Conservation (phyloP, 2,113 vertebrate species). For the Bubo bubo region DNA sequence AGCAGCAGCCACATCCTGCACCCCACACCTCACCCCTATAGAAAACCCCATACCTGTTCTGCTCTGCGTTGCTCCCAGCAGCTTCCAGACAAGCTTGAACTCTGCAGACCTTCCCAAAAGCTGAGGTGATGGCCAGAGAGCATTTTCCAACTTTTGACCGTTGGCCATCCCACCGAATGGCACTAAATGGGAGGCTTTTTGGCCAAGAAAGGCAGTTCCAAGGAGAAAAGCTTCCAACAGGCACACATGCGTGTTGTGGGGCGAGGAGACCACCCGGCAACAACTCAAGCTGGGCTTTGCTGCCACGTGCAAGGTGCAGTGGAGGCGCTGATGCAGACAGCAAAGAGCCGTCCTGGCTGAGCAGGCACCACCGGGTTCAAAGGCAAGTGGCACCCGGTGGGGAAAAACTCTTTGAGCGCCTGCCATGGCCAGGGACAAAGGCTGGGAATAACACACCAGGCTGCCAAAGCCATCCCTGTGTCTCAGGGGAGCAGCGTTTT, state of each 20-base stretch:
- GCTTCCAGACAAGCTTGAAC: not conserved
- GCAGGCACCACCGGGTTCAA: not conserved
- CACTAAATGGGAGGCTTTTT: not conserved
- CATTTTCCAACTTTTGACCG: not conserved
- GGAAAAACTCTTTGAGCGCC: not conserved
- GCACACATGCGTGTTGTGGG: fast-evolving
- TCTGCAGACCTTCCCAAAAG: not conserved
- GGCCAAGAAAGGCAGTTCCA: not conserved
- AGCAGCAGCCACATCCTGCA: not conserved
- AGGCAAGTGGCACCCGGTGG: not conserved
- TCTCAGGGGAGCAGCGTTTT: not conserved
- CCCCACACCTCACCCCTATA: not conserved
- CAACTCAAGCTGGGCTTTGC: not conserved
- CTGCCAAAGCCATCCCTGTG: fast-evolving
- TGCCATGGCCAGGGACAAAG: not conserved
- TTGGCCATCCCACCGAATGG: not conserved
- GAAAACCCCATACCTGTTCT: not conserved
- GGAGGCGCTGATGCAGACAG: not conserved
- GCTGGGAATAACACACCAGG: fast-evolving
- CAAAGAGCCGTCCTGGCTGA: not conserved
- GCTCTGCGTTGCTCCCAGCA: fast-evolving
- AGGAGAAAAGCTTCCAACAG: not conserved
- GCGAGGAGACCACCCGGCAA: not conserved
- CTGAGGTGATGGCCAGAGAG: fast-evolving
- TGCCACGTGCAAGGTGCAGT: not conserved